Evolutionary conservation across 2,888 invertebrate genomes (phyloP).

Genomic region (Trachelus iudaicus): DNA sequence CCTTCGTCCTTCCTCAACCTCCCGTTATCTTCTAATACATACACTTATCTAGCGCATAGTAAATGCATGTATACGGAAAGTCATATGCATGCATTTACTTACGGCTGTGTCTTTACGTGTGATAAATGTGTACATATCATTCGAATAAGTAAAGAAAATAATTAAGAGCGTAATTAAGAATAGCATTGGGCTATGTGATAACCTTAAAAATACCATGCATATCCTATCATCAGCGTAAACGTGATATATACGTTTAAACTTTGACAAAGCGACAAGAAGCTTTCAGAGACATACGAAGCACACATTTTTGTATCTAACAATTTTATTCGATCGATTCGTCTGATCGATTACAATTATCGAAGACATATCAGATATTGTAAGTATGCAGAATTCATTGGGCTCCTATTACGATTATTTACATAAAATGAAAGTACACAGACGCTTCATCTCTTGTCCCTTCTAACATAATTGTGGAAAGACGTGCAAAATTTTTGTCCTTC

Average conservation of each 20-base stretch:
- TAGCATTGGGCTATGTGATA: neutral
- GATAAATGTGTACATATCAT: constrained; percentile 46
- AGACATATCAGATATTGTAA: neutral
- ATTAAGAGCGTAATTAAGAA: neutral
- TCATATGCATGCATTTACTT: neutral
- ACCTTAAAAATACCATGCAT: neutral
- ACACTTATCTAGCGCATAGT: neutral
- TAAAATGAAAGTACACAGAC: neutral
- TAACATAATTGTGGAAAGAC: neutral
- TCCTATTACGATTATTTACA: neutral
- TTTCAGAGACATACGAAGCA: neutral
- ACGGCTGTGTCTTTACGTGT: constrained; percentile 34
- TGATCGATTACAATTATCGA: too few relatives aligned
- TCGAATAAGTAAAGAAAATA: constrained; percentile 14
- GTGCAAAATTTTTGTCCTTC: neutral
- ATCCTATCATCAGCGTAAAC: neutral
- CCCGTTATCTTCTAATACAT: neutral
- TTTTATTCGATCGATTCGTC: neutral
- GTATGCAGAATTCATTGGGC: neutral
- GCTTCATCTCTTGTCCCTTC: neutral
- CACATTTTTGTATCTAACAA: neutral
- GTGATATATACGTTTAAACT: neutral
- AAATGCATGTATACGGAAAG: neutral
- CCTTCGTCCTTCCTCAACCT: neutral
- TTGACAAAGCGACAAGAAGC: neutral